Percentiles rank a stretch among this genome's conserved stretches.
Conservation (phyloP, 2,888 invertebrate species). For the Heliconius hortense region DNA sequence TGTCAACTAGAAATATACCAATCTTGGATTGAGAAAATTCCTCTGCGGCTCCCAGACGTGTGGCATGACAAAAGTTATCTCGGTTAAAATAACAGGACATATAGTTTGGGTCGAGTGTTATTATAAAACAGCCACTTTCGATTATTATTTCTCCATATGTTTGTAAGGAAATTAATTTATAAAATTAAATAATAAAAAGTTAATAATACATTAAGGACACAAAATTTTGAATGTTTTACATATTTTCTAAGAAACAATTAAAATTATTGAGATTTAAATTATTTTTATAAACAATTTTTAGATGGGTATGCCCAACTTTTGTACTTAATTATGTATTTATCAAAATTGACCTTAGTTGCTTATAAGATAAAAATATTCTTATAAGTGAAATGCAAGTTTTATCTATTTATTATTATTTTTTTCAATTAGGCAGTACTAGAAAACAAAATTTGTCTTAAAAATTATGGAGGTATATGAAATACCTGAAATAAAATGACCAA, state of each 20-base stretch:
- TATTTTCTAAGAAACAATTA: neutral
- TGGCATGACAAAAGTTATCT: slow-evolving; percentile 65
- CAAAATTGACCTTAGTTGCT: neutral
- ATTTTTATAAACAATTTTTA: neutral
- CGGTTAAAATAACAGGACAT: slow-evolving; percentile 34
- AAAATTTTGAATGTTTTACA: neutral
- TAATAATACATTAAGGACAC: neutral
- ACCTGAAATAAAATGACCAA: neutral
- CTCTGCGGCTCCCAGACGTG: slow-evolving; percentile 59
- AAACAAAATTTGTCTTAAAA: no score
- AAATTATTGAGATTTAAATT: no score
- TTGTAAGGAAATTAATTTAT: neutral
- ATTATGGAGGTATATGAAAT: no score
- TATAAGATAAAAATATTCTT: neutral
- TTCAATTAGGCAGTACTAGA: no score
- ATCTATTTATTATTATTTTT: neutral
- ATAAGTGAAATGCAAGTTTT: neutral
- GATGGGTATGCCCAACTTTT: neutral
- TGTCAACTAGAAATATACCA: slow-evolving; percentile 71
- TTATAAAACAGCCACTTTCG: neutral
- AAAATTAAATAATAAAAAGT: no score
- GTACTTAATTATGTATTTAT: neutral
- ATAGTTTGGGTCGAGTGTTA: neutral
- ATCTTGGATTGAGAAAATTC: slow-evolving; percentile 61
- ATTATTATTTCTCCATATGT: neutral